Percentiles rank a stretch among this genome's conserved stretches.
Evolutionary conservation across 2,113 vertebrate species (phyloP).

Genomic region (Myodes glareolus): DNA sequence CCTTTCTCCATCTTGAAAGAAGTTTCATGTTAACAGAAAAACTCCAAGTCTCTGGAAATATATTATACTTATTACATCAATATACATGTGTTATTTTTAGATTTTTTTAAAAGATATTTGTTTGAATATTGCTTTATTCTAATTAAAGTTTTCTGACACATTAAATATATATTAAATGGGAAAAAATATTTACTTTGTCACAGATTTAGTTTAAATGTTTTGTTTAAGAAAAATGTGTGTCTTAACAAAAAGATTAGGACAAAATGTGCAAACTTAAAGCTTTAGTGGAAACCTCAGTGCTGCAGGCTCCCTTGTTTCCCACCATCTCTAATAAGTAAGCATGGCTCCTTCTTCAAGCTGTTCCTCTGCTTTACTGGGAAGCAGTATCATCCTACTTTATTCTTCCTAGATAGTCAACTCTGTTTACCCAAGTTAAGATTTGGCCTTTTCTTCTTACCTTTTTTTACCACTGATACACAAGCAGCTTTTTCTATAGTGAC

Average conservation of each 20-base stretch:
- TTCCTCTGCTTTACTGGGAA: not conserved
- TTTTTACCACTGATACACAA: constrained; percentile 3
- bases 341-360: not conserved
- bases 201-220: not conserved
- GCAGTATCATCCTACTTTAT: not conserved
- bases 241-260: not conserved
- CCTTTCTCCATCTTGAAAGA: not conserved
- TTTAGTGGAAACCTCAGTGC: not conserved
- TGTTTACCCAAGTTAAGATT: not conserved
- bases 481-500: not conserved
- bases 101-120: constrained; percentile 45
- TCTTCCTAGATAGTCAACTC: not conserved
- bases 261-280: not conserved
- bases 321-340: not conserved
- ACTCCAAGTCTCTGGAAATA: not conserved
- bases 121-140: constrained; percentile 36
- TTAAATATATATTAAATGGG: not conserved
- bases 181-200: not conserved
- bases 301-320: not conserved
- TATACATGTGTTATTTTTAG: not conserved
- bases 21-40: not conserved
- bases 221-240: not conserved
- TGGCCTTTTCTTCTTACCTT: not conserved
- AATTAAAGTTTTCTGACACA: not conserved
- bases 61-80: not conserved